These are phyloP conservation scores for Euphonia xanthogaster DNA, from an alignment of 2,797 vertebrate species.

Conservation along the genomic window DNA sequence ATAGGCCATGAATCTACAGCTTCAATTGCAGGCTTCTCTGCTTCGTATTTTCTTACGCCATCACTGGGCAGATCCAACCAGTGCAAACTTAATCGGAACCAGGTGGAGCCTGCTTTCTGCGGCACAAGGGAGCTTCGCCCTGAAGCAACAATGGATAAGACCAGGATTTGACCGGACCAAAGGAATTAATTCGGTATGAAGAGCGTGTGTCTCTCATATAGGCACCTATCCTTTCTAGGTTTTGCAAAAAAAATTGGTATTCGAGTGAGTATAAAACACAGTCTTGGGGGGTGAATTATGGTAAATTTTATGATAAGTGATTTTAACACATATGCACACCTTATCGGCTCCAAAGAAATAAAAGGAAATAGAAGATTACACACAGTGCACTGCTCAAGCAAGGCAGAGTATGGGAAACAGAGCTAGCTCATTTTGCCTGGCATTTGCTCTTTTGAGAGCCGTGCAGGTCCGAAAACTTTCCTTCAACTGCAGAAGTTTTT, in stretches of 20 bases:
- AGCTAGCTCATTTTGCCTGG: not conserved
- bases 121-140: conserved; percentile 30
- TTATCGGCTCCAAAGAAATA: not conserved
- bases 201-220: fast-evolving
- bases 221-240: not conserved
- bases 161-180: not conserved
- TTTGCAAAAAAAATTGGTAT: not conserved
- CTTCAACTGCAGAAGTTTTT: not conserved
- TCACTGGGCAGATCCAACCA: conserved; percentile 45
- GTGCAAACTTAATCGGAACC: conserved; percentile 23
- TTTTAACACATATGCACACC: not conserved
- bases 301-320: not conserved
- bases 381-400: not conserved
- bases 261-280: not conserved
- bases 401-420: not conserved
- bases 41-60: conserved; percentile 39
- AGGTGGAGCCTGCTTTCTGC: conserved; percentile 38
- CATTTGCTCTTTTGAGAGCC: not conserved
- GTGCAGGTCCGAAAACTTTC: not conserved
- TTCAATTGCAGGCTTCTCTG: conserved; percentile 51
- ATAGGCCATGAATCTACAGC: conserved; percentile 33
- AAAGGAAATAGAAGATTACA: not conserved
- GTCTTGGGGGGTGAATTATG: not conserved
- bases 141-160: conserved; percentile 28
- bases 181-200: not conserved